A percentile compares a stretch with the other conserved stretches of the same genome.
Evolutionary conservation across 2,797 vertebrate species (phyloP).

Genomic region (Tarsius wallacei): DNA sequence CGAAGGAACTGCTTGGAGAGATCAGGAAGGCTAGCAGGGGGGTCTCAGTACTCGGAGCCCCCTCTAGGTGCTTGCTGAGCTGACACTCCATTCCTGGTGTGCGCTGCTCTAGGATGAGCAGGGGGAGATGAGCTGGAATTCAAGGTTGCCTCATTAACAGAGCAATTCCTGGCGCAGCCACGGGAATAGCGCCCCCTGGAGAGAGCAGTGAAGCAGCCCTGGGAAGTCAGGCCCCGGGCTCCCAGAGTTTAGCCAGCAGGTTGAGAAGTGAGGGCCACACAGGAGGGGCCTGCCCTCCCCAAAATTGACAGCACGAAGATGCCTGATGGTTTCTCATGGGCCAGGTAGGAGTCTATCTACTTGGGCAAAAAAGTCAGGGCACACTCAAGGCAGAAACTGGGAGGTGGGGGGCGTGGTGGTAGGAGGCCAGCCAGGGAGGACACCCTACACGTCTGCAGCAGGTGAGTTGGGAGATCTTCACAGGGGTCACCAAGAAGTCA

Average conservation of each 20-base stretch:
- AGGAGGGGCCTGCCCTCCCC: not conserved
- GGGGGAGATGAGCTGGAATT: not conserved
- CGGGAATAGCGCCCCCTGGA: not conserved
- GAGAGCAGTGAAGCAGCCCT: not conserved
- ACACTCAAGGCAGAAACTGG: not conserved
- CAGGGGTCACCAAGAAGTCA: not conserved
- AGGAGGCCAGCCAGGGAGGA: not conserved
- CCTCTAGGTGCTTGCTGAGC: not conserved
- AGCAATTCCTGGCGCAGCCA: not conserved
- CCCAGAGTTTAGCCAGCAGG: not conserved
- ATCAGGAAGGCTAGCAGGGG: not conserved
- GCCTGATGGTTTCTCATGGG: not conserved
- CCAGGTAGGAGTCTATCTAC: not conserved
- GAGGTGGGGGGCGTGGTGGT: rapidly evolving
- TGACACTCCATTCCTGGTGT: not conserved
- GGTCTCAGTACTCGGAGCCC: no score
- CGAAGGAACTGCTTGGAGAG: not conserved
- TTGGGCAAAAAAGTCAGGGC: not conserved
- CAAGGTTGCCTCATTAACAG: not conserved
- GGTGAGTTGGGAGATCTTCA: not conserved
- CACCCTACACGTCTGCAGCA: not conserved
- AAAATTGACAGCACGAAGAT: not conserved
- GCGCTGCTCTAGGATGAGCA: not conserved
- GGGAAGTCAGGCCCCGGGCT: not conserved
- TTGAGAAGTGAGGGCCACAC: not conserved